phyloP scores from a whole-genome alignment of 2,797 vertebrate genomes.

The Dendrocincla tyrannina region DNA sequence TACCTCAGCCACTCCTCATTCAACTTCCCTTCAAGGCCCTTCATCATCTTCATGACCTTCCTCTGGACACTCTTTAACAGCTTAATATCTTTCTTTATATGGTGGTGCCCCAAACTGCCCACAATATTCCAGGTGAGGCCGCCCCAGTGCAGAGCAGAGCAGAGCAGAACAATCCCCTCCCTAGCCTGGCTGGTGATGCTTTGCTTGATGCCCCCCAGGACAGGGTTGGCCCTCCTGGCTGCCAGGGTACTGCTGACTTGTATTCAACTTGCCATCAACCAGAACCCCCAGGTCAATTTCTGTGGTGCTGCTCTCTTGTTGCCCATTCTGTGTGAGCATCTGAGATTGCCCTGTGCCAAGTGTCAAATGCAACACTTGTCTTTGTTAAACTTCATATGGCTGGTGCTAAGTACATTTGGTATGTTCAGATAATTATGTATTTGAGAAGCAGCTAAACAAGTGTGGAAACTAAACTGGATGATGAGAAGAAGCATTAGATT shows the following conservation, averaged over 20 bases:
- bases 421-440: not conserved
- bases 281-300: not conserved
- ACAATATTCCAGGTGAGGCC: fast-evolving
- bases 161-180: not conserved
- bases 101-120: not conserved
- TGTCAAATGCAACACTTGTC: not conserved
- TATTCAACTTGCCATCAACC: fast-evolving
- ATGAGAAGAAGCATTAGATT: not conserved
- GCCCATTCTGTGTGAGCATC: not conserved
- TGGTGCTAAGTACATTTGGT: not conserved
- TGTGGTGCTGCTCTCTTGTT: not conserved
- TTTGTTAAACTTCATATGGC: not conserved
- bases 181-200: fast-evolving
- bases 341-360: not conserved
- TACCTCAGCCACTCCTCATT: not conserved
- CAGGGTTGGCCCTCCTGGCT: fast-evolving
- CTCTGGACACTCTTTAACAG: not conserved
- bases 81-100: not conserved
- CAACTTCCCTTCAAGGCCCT: fast-evolving
- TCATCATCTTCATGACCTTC: not conserved
- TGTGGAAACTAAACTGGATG: not conserved
- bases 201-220: fast-evolving
- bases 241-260: not conserved
- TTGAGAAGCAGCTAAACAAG: not conserved
- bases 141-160: fast-evolving